phyloP scores from a whole-genome alignment of 2,113 vertebrate genomes.

The Patagioenas fasciata region DNA sequence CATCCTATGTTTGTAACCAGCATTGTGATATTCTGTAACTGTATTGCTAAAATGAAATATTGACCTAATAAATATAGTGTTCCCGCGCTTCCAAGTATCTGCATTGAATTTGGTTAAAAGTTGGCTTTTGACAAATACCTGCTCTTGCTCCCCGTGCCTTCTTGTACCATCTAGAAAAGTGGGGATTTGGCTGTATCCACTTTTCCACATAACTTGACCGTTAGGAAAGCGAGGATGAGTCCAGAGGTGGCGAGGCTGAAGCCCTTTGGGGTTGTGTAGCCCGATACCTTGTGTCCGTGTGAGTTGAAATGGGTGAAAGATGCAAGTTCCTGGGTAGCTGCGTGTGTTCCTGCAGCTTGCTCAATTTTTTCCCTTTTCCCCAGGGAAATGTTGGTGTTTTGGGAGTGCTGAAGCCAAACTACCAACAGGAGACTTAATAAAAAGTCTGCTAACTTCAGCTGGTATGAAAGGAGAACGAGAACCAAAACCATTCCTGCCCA shows the following conservation, averaged over 20 bases:
- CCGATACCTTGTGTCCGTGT: fast-evolving
- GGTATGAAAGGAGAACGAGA: not conserved
- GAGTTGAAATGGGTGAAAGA: not conserved
- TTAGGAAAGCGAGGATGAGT: not conserved
- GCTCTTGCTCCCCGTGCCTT: not conserved
- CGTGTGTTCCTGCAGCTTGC: not conserved
- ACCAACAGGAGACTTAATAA: not conserved
- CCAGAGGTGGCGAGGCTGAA: not conserved
- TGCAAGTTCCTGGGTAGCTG: not conserved
- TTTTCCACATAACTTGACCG: too few relatives aligned
- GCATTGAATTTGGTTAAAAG: not conserved
- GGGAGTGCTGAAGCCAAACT: not conserved
- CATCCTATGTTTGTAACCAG: slow-evolving; percentile 87
- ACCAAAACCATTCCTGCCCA: not conserved
- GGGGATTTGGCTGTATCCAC: too few relatives aligned
- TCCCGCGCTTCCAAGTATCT: slow-evolving; percentile 62
- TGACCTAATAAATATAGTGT: slow-evolving; percentile 85
- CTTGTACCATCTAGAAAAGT: too few relatives aligned
- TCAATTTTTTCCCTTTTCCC: not conserved
- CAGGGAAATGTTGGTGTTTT: not conserved
- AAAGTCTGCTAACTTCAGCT: not conserved
- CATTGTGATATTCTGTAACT: slow-evolving; percentile 89
- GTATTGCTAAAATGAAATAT: slow-evolving; percentile 82
- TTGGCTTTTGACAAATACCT: not conserved
- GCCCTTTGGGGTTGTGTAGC: not conserved